Conservation (phyloP, 2,113 vertebrate species). For the Rhinogobius similis region DNA sequence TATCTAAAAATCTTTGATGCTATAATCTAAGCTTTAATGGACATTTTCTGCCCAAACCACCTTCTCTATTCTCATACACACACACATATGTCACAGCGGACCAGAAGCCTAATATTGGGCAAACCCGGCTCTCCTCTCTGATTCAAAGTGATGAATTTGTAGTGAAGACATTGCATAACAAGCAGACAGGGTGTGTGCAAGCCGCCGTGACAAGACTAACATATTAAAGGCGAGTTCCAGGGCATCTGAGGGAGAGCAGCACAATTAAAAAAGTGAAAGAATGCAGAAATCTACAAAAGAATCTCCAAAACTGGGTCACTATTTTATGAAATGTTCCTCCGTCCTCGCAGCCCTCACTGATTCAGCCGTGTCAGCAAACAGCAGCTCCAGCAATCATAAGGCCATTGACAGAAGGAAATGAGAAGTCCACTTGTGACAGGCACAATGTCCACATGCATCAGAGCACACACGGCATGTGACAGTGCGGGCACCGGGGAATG, state of each 20-base stretch:
- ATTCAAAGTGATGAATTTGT: constrained; percentile 11
- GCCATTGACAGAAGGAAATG: constrained; percentile 31
- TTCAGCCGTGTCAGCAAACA: constrained; percentile 48
- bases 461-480: neutral
- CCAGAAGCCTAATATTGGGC: constrained; percentile 6
- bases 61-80: constrained; percentile 21
- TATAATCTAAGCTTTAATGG: constrained; percentile 25
- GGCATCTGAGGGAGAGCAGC: neutral
- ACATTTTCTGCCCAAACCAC: constrained; percentile 25
- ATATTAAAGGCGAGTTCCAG: constrained; percentile 15
- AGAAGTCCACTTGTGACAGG: constrained; percentile 21
- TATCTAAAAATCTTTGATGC: constrained; percentile 28
- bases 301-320: constrained; percentile 10
- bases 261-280: neutral
- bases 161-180: constrained; percentile 46
- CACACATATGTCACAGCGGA: constrained; percentile 18
- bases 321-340: constrained; percentile 35
- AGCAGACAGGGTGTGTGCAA: constrained; percentile 18
- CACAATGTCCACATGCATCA: constrained; percentile 15
- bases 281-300: neutral
- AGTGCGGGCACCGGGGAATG: constrained; percentile 14
- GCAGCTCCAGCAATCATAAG: constrained; percentile 38
- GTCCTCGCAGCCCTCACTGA: constrained; percentile 26
- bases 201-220: constrained; percentile 24
- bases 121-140: neutral